Percentiles rank a stretch among this genome's conserved stretches.
Conservation (phyloP, 2,888 invertebrate genomes). For the Bombylius major region DNA sequence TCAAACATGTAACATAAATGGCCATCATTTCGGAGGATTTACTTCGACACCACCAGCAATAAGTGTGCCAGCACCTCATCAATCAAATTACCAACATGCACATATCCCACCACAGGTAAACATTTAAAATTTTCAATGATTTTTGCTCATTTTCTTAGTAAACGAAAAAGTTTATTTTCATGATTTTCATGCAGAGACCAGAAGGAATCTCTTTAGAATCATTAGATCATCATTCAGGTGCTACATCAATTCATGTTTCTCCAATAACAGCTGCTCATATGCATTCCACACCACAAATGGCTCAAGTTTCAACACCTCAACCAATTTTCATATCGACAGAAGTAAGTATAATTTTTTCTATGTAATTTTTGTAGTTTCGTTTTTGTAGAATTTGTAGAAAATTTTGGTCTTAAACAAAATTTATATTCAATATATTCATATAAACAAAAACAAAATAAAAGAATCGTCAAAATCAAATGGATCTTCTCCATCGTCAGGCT, state of each 20-base stretch:
- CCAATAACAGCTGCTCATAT: constrained; percentile 37
- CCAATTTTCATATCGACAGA: constrained; percentile 37
- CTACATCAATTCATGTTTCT: constrained; percentile 34
- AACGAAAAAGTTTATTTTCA: neutral
- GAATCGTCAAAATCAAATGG: constrained; percentile 24
- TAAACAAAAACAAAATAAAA: constrained; percentile 4
- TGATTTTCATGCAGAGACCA: constrained; percentile 23
- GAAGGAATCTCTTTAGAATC: constrained; percentile 33
- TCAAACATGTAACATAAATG: constrained; percentile 24
- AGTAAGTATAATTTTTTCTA: constrained; percentile 13
- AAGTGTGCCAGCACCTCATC: constrained; percentile 20
- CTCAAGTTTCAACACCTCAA: constrained; percentile 43
- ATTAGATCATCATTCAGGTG: constrained; percentile 32
- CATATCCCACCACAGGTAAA: constrained; percentile 33
- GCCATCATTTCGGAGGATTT: constrained; percentile 29
- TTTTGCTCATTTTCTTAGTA: no score
- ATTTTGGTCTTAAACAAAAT: no score
- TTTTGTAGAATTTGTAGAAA: neutral
- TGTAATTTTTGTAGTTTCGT: no score
- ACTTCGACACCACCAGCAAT: constrained; percentile 24
- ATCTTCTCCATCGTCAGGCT: constrained; percentile 22
- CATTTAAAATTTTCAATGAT: neutral
- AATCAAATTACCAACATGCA: constrained; percentile 25
- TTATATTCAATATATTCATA: no score
- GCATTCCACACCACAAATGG: constrained; percentile 33